These are phyloP conservation scores for Zelostemma sp. DNA, from an alignment of 1,140 invertebrate species.

Conservation along the genomic window DNA sequence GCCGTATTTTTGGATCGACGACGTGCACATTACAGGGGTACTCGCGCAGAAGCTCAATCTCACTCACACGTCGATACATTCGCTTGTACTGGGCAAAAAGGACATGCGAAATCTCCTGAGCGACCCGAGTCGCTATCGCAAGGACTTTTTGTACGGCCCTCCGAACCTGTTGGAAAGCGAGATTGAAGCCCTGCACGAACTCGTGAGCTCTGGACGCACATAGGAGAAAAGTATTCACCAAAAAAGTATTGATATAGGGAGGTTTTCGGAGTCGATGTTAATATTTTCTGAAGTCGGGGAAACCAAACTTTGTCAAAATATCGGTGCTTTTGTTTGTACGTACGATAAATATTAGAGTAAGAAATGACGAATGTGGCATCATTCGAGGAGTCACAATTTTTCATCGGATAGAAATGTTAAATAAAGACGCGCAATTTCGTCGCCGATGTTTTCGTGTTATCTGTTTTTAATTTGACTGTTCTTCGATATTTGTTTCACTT, in stretches of 20 bases:
- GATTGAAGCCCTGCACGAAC: constrained; percentile 67
- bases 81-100: constrained; percentile 66
- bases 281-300: no score
- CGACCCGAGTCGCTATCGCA: constrained; percentile 46
- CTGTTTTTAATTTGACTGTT: neutral
- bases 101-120: constrained; percentile 57
- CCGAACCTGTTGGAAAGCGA: constrained; percentile 68
- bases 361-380: no score
- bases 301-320: no score
- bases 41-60: constrained; percentile 75
- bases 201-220: constrained; percentile 27
- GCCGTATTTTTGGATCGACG: constrained; percentile 88
- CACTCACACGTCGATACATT: constrained; percentile 70
- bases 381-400: no score
- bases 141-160: constrained; percentile 73
- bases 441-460: constrained; percentile 1
- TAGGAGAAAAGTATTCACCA: constrained; percentile 13
- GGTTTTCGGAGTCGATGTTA: no score
- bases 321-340: no score
- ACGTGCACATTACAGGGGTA: constrained; percentile 84
- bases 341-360: no score
- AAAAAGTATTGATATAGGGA: neutral
- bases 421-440: constrained; percentile 37
- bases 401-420: constrained; percentile 25
- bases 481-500: constrained; percentile 14